Evolutionary conservation across 2,888 invertebrate species (phyloP).

Genomic region (Hybos culiciformis): DNA sequence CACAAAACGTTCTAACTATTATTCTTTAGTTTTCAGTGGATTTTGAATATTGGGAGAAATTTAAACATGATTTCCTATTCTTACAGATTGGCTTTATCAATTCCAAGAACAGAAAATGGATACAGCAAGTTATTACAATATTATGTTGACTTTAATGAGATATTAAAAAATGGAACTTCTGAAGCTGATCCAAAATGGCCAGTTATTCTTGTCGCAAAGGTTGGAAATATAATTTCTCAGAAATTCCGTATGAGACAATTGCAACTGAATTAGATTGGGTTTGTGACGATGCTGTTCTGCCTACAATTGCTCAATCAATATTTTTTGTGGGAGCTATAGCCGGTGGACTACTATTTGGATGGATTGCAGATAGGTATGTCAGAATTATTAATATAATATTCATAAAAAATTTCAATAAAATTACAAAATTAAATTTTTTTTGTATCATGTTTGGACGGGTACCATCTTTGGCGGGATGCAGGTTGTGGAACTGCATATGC

Average conservation of each 20-base stretch:
- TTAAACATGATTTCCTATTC: too few relatives aligned
- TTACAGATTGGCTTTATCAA: conserved; percentile 56
- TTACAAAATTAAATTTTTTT: too few relatives aligned
- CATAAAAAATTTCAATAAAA: too few relatives aligned
- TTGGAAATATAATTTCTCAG: conserved; percentile 73
- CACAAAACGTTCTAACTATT: too few relatives aligned
- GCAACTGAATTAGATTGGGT: conserved; percentile 82
- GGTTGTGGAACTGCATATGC: conserved; percentile 54
- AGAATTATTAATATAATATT: too few relatives aligned
- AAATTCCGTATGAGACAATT: conserved; percentile 69
- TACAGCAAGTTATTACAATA: conserved; percentile 64
- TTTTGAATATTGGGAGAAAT: too few relatives aligned
- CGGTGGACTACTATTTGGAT: conserved; percentile 73
- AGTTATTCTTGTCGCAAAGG: conserved; percentile 50
- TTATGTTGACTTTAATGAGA: conserved; percentile 55
- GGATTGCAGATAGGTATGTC: conserved; percentile 75
- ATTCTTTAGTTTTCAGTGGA: too few relatives aligned
- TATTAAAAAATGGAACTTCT: conserved; percentile 43
- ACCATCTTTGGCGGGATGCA: conserved; percentile 64
- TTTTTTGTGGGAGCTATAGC: conserved; percentile 82
- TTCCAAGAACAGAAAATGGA: conserved; percentile 47
- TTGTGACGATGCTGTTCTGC: conserved; percentile 63
- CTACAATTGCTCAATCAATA: conserved; percentile 67
- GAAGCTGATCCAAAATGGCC: conserved; percentile 60
- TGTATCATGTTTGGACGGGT: too few relatives aligned